phyloP scores from a whole-genome alignment of 2,797 vertebrate genomes.

The Moxostoma hubbsi region DNA sequence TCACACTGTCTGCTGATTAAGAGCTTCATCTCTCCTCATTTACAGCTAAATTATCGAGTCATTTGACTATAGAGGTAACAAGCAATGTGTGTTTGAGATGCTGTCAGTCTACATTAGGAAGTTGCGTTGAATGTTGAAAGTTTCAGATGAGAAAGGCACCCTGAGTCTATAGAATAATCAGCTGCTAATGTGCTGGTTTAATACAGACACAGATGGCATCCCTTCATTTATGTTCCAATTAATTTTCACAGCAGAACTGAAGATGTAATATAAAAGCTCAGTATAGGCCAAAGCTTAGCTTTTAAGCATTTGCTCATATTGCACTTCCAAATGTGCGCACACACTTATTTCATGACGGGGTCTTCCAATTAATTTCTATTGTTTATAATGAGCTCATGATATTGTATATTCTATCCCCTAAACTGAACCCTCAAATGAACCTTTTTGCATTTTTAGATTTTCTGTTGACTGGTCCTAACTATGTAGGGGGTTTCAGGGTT shows the following conservation, averaged over 20 bases:
- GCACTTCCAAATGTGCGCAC: slow-evolving; percentile 19
- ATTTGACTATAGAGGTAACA: slow-evolving; percentile 33
- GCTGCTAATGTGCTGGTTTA: slow-evolving; percentile 1
- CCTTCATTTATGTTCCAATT: slow-evolving; percentile 38
- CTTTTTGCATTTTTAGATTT: too few relatives aligned
- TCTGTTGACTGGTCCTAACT: too few relatives aligned
- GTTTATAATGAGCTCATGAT: too few relatives aligned
- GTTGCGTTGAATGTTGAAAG: slow-evolving; percentile 5
- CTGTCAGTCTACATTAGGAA: slow-evolving; percentile 31
- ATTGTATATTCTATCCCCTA: too few relatives aligned
- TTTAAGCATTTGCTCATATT: neutral
- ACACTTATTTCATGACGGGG: too few relatives aligned
- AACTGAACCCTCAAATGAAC: too few relatives aligned
- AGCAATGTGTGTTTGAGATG: slow-evolving; percentile 24
- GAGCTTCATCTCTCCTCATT: slow-evolving; percentile 39
- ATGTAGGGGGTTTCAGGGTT: too few relatives aligned
- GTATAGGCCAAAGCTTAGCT: slow-evolving; percentile 1
- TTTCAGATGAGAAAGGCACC: slow-evolving; percentile 19
- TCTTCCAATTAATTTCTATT: too few relatives aligned
- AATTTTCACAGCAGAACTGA: neutral
- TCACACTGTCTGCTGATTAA: slow-evolving; percentile 39
- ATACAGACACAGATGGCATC: slow-evolving; percentile 33
- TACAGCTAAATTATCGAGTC: slow-evolving; percentile 39
- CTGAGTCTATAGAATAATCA: slow-evolving; percentile 34
- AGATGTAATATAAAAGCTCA: slow-evolving; percentile 25